phyloP scores from a whole-genome alignment of 2,888 invertebrate genomes.

The Cryptocephalus primarius region DNA sequence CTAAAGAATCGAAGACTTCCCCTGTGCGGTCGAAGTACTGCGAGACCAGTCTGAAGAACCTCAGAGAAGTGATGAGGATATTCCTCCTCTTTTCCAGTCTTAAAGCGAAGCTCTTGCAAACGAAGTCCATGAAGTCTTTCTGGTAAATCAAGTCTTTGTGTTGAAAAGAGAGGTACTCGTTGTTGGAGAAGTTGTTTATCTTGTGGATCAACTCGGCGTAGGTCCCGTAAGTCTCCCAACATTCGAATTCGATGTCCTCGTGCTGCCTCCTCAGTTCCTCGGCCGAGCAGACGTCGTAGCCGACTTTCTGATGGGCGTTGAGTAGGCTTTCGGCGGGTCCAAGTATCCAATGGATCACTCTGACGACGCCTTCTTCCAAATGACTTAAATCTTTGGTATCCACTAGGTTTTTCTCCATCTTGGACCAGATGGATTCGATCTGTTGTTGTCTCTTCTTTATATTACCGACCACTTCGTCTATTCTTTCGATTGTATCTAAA shows the following conservation, averaged over 20 bases:
- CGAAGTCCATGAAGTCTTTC: slow-evolving; percentile 72
- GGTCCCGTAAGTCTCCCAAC: slow-evolving; percentile 67
- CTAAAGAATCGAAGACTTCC: slow-evolving; percentile 54
- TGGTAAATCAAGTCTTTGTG: slow-evolving; percentile 58
- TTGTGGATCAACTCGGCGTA: slow-evolving; percentile 68
- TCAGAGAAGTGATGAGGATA: slow-evolving; percentile 59
- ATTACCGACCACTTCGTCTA: slow-evolving; percentile 45
- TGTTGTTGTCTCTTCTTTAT: slow-evolving; percentile 49
- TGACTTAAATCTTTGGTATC: slow-evolving; percentile 49
- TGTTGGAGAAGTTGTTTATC: slow-evolving; percentile 48
- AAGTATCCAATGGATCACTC: slow-evolving; percentile 68
- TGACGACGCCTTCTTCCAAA: slow-evolving; percentile 53
- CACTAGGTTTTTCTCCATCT: slow-evolving; percentile 46
- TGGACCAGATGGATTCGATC: slow-evolving; percentile 49
- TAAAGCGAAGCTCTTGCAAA: slow-evolving; percentile 65
- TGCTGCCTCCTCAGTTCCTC: slow-evolving; percentile 63
- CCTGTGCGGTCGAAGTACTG: slow-evolving; percentile 60
- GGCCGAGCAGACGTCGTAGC: slow-evolving; percentile 60
- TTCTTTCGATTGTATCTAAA: slow-evolving; percentile 46
- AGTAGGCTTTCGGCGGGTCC: slow-evolving; percentile 66
- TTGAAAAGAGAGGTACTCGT: slow-evolving; percentile 31
- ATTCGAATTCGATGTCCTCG: slow-evolving; percentile 63
- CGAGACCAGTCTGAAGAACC: slow-evolving; percentile 64
- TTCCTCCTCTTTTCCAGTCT: slow-evolving; percentile 59
- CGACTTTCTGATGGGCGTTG: slow-evolving; percentile 59